Conservation (phyloP, 2,797 vertebrate genomes). For the Novumbra hubbsi region DNA sequence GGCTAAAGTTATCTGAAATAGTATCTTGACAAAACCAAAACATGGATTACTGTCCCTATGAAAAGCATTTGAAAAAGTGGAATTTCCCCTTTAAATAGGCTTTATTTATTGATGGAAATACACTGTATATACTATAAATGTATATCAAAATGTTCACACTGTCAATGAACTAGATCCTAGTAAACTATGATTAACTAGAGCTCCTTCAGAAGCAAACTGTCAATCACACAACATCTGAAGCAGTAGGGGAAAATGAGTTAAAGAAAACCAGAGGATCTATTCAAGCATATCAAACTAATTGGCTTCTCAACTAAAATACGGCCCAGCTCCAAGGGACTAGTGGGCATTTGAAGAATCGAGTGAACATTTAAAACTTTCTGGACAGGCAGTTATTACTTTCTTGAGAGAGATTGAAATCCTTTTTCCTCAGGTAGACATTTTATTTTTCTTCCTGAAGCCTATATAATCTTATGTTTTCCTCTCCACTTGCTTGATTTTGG, state of each 20-base stretch:
- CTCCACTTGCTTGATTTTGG: constrained; percentile 37
- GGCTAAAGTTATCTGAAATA: too few species aligned
- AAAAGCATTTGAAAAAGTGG: too few species aligned
- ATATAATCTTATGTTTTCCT: constrained; percentile 39
- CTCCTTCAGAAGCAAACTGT: not conserved
- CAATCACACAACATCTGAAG: not conserved
- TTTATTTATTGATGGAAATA: too few species aligned
- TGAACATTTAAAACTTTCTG: constrained; percentile 23
- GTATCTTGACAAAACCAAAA: too few species aligned
- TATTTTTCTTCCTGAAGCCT: constrained; percentile 26
- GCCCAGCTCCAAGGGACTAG: constrained; percentile 1
- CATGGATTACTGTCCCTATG: too few species aligned
- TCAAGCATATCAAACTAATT: constrained; percentile 4
- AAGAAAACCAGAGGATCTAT: not conserved
- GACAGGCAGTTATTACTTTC: constrained; percentile 24
- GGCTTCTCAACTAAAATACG: not conserved
- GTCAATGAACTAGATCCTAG: too few species aligned
- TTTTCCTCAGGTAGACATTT: constrained; percentile 33
- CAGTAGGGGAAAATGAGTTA: not conserved
- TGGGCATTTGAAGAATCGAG: constrained; percentile 5
- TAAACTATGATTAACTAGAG: not conserved
- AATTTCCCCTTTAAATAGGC: too few species aligned
- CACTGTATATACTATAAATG: too few species aligned
- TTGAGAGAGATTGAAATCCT: constrained; percentile 39
- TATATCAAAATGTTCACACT: too few species aligned